Base-by-base conservation (phyloP, 30 jellyfish, hydroid and myxozoan genomes). In the Mastigias papua region DNA sequence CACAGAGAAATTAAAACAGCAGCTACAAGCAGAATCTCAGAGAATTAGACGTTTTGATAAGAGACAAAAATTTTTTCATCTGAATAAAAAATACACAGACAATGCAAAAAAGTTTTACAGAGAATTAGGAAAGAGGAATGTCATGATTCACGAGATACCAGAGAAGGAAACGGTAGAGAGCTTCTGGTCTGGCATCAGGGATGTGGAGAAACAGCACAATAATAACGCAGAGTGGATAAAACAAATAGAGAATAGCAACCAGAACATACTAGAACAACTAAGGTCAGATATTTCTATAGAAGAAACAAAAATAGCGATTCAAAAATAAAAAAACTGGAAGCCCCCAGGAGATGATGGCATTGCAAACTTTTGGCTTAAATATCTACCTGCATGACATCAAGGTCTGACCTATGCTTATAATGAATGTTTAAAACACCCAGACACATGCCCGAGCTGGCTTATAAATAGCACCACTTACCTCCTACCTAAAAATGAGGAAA, bases 11-110 rank as follows among this genome's bases (percentile, higher is more conserved):
- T 11, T 69, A 7, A 69, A 69, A n/a, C 80, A 69, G 80, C 80
- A 69, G 80, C 42, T 34, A 69, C 80, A n/a, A 69, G 80, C 15
- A 20, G 23, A 69, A 30, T 25, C 80, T n/a, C 80, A 69, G 51
- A 30, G 80, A 30, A 10, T 69, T 10, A n/a, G 80, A 30, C 7
- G 80, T 6, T 69, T 9, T 34, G 58, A 69, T 8, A 10, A 23
- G 20, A 10, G 80, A n/a, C 50, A 30, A 22, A 69, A 69, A 23
- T 69, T 69, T 11, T 69, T 25, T 34, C 58, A 69, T 8, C 69
- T 5, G 50, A 69, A 69, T 15, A 69, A 69, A 30, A 25, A 8
- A 5, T 69, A n/a, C 50, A 69, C 10, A 28, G 69, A 69, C 13
- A 30, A 23, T 32, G 34, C 80, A 10, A 69, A 23, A 30, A 42